Evolutionary conservation across 2,113 vertebrate genomes (phyloP), one percentile per base, ranked within the genome.

Genomic region (Cyrtonyx montezumae): DNA sequence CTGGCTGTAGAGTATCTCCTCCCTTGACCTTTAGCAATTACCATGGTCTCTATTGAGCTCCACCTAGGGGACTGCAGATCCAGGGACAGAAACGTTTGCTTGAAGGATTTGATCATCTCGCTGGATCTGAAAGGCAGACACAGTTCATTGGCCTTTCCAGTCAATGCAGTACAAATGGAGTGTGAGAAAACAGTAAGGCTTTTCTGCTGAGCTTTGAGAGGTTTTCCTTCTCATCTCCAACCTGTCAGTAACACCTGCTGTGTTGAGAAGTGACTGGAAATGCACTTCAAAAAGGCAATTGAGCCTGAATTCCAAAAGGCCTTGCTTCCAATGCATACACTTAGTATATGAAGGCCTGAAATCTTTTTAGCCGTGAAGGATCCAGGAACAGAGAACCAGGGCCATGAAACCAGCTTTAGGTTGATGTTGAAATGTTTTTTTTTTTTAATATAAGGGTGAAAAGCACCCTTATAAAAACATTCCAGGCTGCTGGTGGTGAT

Each of bases 51-150:
- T 78, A 42, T 13, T 26, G 92, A 45, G 48, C 76, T 97, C 96
- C 95, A 96, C 9, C 62, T 85, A 28, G 95, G 94, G 14, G 93
- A 96, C 87, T 96, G 94, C 65, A 96, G 82, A 21, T 97, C 95
- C 84, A 96, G 79, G 20, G 94, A 96, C 68, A 97, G 91, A 51
- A 97, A 97, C 0, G 79, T 94, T 84, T 96, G 93, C 79, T 97
- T 97, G 92, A 96, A 93, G 91, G 92, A 95, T 69, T 96, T 97
- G 53, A 96, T 97, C 96, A 97, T 97, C 61, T 74, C 84, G 70
- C 11, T 34, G 4, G 88, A 82, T 89, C 95, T 96, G 89, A 48
- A 95, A 95, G 19, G 26, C 36, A 93, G 14, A 69, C 13, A 69
- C 1, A 23, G 16, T 48, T 91, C 26, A 15, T 61, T 88, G 32